These are phyloP conservation scores for Catostylus mosaicus DNA, from an alignment of 30 jellyfish, hydroid and myxozoan species.

Conservation along the genomic window DNA sequence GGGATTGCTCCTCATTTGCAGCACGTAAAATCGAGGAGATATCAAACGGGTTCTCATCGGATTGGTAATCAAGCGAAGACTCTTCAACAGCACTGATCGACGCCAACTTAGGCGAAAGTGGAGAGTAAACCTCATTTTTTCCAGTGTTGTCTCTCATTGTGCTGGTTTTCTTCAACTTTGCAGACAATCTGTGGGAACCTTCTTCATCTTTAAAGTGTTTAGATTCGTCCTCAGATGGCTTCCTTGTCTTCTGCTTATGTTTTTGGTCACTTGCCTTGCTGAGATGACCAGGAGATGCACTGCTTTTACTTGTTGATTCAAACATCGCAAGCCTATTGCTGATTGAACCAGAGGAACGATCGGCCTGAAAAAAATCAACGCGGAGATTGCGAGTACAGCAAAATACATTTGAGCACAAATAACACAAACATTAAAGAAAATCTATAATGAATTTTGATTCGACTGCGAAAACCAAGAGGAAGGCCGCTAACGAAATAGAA, in stretches of 20 bases:
- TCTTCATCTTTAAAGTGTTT: neutral
- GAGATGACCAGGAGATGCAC: neutral
- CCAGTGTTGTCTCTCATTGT: constrained; percentile 28
- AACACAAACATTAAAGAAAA: too few relatives aligned
- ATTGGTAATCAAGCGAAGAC: constrained; percentile 41
- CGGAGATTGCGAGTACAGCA: too few relatives aligned
- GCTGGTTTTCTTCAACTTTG: constrained; percentile 43
- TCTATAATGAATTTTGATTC: too few relatives aligned
- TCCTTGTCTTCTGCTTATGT: neutral
- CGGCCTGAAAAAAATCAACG: constrained; percentile 3
- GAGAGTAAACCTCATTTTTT: constrained; percentile 11
- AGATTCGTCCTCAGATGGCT: neutral
- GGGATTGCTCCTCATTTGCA: constrained; percentile 61
- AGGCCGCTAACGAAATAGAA: too few relatives aligned
- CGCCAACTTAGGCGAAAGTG: constrained; percentile 31
- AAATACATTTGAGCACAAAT: too few relatives aligned
- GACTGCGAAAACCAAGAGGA: too few relatives aligned
- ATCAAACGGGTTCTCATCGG: constrained; percentile 91
- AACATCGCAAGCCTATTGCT: constrained; percentile 66
- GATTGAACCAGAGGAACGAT: constrained; percentile 47
- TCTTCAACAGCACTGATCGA: constrained; percentile 30
- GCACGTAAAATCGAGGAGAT: constrained; percentile 83
- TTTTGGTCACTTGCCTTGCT: neutral
- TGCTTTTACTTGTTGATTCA: constrained; percentile 22
- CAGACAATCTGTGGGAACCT: neutral